These are phyloP conservation scores for Pseudomyrmex cubaensis DNA, from an alignment of 1,140 invertebrate species.

Conservation along the genomic window DNA sequence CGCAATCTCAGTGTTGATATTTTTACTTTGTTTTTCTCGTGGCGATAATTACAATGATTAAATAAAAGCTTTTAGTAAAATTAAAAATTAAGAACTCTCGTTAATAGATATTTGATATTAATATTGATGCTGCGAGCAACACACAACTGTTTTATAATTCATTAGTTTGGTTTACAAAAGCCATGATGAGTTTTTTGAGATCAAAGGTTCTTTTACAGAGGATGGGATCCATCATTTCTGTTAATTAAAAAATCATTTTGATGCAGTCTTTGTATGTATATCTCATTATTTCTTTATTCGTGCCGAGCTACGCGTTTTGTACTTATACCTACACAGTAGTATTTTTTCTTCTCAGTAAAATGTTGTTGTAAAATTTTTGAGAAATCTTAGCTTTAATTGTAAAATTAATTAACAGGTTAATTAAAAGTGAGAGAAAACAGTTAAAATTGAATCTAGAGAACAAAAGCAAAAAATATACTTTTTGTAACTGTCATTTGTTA, in stretches of 20 bases:
- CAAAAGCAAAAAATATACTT: neutral
- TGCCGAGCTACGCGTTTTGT: neutral
- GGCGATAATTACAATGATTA: neutral
- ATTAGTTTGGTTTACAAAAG: neutral
- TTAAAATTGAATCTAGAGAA: conserved; percentile 11
- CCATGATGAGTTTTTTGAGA: conserved; percentile 1
- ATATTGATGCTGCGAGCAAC: neutral
- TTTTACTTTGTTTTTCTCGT: neutral
- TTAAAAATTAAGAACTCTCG: neutral
- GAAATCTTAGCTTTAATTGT: conserved; percentile 10
- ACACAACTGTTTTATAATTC: neutral
- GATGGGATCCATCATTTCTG: conserved; percentile 1
- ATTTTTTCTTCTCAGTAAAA: conserved; percentile 5
- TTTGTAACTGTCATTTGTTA: neutral
- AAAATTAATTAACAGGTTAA: conserved; percentile 39
- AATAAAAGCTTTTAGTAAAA: conserved; percentile 7
- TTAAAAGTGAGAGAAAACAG: neutral
- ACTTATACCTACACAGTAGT: neutral
- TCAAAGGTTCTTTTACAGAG: conserved; percentile 23
- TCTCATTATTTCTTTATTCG: conserved; percentile 4
- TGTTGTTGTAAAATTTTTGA: neutral
- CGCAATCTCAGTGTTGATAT: neutral
- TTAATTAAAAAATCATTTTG: conserved; percentile 44
- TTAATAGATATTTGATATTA: conserved; percentile 21
- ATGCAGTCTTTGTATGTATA: neutral